Percentiles rank a stretch among this genome's conserved stretches.
These are phyloP conservation scores for Phalacrocorax aristotelis DNA, from an alignment of 2,113 vertebrate genomes.

Conservation along the genomic window DNA sequence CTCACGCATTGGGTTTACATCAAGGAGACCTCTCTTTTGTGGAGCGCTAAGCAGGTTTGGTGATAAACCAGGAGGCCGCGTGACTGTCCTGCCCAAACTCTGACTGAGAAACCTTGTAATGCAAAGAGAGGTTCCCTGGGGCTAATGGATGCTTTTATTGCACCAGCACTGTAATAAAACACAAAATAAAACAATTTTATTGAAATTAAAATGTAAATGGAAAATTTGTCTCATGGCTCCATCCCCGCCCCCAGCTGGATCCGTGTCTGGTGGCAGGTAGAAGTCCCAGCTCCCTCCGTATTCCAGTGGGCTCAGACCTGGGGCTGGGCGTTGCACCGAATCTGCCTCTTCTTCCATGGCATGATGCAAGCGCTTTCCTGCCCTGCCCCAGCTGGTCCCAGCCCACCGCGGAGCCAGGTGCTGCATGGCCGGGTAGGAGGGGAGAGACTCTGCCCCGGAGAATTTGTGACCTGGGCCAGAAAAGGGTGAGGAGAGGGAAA, in stretches of 20 bases:
- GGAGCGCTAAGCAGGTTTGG: not conserved
- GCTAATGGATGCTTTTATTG: slow-evolving; percentile 22
- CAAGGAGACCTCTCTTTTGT: not conserved
- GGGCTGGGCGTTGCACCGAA: fast-evolving
- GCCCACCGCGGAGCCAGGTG: not conserved
- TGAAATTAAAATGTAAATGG: slow-evolving; percentile 30
- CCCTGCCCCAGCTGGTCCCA: not conserved
- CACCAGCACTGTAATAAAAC: not conserved
- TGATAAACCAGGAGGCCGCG: not conserved
- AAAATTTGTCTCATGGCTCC: not conserved
- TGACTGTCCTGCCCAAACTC: not conserved
- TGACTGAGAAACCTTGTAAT: not conserved
- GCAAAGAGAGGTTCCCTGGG: not conserved
- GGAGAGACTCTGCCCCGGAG: fast-evolving
- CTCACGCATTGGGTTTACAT: not conserved
- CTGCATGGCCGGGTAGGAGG: not conserved
- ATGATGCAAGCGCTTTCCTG: not conserved
- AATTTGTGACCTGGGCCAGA: not conserved
- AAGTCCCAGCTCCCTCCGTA: not conserved
- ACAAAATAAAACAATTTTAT: slow-evolving; percentile 31
- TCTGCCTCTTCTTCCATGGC: not conserved
- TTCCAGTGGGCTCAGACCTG: fast-evolving
- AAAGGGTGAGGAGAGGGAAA: not conserved
- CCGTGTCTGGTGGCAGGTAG: not conserved
- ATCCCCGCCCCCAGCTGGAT: not conserved